Base-by-base conservation (phyloP, 2,113 vertebrate species). In the Labrus mixtus region DNA sequence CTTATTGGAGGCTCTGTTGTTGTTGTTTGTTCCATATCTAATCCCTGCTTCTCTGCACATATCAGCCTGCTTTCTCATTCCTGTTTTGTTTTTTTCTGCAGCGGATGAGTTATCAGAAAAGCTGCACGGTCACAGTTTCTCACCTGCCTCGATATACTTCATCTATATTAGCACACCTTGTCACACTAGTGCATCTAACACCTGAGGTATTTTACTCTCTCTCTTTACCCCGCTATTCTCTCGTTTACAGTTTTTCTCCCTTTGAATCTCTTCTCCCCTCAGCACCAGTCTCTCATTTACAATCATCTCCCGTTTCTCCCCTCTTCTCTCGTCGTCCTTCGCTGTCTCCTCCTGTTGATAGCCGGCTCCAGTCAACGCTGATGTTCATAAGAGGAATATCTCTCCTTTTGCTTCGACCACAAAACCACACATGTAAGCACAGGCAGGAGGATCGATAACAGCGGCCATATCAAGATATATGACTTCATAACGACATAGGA, bases 361-460 rank as follows among this genome's bases (percentile, higher is more conserved):
- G 7, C 6, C 0, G 33, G 29, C 13, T 46, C 72, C 11, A 59
- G 62, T 81, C 57, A 50, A 43, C 59, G 46, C 70, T 65, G 73
- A 78, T 41, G 63, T 45, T 39, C 48, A 48, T 23, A 10, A 17
- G 0, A n/a, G 22, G 46, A 36, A 29, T 65, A 73, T 56, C 55
- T 17, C 37, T 73, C 29, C 29, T 57, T 84, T 77, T 51, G 54
- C 61, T 51, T 43, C 8, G 1, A 66, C 22, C 1, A 1, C 57
- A 64, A 74, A 74, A 60, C 36, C 57, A 25, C 22, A 48, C 53
- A 39, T 25, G 29, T 4, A 46, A 57, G 53, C 16, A 73, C 70
- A 41, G 17, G 20, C 51, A 36, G 22, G 41, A 20, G 51, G 77
- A 81, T 84, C 56, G 41, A 83, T 66, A 53, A 39, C 8, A 1